These are phyloP conservation scores for Leucophenga varia DNA, from an alignment of 1,140 invertebrate genomes.

Conservation along the genomic window DNA sequence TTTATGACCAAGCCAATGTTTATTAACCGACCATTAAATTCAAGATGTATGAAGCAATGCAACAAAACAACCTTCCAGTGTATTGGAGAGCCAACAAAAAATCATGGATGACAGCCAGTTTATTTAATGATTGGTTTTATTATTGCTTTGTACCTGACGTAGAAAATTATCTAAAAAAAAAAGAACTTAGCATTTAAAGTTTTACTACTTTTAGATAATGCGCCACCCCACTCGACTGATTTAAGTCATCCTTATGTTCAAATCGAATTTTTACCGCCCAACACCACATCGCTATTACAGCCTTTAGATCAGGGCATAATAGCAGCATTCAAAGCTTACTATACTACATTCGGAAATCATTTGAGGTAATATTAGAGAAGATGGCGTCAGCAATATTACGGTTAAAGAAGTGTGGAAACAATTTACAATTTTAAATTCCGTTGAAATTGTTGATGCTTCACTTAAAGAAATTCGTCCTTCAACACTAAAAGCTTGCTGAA, in stretches of 20 bases:
- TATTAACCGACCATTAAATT: no score
- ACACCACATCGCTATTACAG: slow-evolving; percentile 55
- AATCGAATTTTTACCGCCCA: slow-evolving; percentile 57
- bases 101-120: slow-evolving; percentile 40
- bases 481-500: no score
- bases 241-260: slow-evolving; percentile 43
- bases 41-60: no score
- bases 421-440: no score
- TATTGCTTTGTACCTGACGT: slow-evolving; percentile 41
- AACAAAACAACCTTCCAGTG: slow-evolving; percentile 38
- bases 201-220: slow-evolving; percentile 58
- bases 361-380: no score
- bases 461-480: no score
- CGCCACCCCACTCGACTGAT: slow-evolving; percentile 43
- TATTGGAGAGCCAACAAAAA: slow-evolving; percentile 52
- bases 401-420: no score
- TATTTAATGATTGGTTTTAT: no score
- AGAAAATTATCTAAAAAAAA: slow-evolving; percentile 36
- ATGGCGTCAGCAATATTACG: no score
- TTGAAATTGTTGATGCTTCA: no score
- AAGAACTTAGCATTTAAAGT: slow-evolving; percentile 56
- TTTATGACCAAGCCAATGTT: no score
- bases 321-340: slow-evolving; percentile 22
- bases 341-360: slow-evolving; percentile 20
- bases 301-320: slow-evolving; percentile 57